phyloP scores from a whole-genome alignment of 2,113 vertebrate species.

The Delphinapterus leucas region DNA sequence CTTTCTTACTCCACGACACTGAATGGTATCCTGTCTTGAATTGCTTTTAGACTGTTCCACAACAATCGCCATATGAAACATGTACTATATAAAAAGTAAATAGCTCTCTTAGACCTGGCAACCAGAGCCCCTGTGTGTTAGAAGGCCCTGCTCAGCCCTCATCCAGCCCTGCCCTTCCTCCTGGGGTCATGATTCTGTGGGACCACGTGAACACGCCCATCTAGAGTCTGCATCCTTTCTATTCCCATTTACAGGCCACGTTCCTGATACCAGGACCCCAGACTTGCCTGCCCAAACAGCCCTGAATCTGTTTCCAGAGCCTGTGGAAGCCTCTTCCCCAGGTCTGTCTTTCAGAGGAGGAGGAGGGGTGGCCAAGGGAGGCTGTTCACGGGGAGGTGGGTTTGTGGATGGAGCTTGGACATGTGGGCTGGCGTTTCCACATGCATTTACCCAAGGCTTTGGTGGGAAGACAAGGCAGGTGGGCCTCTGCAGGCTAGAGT shows the following conservation, averaged over 20 bases:
- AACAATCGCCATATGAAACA: not conserved
- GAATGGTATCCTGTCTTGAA: not conserved
- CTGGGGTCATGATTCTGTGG: not conserved
- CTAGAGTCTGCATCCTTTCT: not conserved
- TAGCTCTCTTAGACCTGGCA: not conserved
- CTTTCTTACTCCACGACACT: not conserved
- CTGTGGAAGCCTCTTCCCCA: not conserved
- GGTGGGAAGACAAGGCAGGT: not conserved
- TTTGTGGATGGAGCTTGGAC: not conserved
- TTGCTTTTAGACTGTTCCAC: not conserved
- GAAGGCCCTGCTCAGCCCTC: not conserved
- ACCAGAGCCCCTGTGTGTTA: not conserved
- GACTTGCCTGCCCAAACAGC: not conserved
- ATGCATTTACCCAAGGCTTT: not conserved
- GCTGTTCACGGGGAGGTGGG: not conserved
- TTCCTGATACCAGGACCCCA: not conserved
- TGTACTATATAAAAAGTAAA: not conserved
- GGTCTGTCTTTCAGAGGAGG: not conserved
- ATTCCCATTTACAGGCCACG: not conserved
- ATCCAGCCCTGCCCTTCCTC: not conserved
- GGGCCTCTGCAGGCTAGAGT: not conserved
- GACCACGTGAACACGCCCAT: not conserved
- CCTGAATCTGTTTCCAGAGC: not conserved
- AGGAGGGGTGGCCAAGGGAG: not conserved
- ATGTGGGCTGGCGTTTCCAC: not conserved